Evolutionary conservation across 1,140 invertebrate species (phyloP), one percentile per base, ranked within the genome.

Genomic region (Condylostylus longicornis): DNA sequence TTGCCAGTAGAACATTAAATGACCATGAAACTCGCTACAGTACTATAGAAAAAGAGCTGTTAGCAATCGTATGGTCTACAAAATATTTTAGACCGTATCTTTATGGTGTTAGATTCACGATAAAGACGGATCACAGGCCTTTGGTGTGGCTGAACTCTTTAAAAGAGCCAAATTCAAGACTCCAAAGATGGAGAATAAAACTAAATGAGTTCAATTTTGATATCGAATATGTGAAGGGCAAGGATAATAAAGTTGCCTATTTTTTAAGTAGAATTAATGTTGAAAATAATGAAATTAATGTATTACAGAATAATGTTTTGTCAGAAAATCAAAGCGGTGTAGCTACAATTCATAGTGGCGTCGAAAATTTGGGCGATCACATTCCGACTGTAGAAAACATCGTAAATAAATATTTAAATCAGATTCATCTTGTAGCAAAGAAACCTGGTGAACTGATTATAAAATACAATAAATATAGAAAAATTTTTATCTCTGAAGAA

Each of bases 41-140:
- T 51, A 13, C 51, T 64, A 66, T 65, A 17, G 63, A 69, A 42
- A 66, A 63, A 35, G 63, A 69, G 44, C 41, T 54, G 6, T 46
- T 64, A 4, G 60, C 55, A 5, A 58, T 68, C 18, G 42, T 52
- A 20, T 62, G 53, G 47, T 53, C 43, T 12, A 49, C 30, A 38
- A 41, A 53, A 42, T 51, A 51, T 35, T 67, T 63, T 49, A 46
- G 52, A 38, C 60, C 55, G 42, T 42, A 40, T 23, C 8, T 40
- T 3, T 40, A 18, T 21, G 17, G 23, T 8, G 10, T 8, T 21
- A 6, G 17, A 28, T 35, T 21, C n/a, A 53, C 31, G 0, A 51
- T 68, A 3, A 35, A 53, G 21, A 67, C 62, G 1, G 66, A 73
- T 42, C 68, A 72, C 38, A 63, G 64, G 44, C 48, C 64, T 0